Conservation (phyloP, 2,797 vertebrate genomes). For the Molothrus aeneus region DNA sequence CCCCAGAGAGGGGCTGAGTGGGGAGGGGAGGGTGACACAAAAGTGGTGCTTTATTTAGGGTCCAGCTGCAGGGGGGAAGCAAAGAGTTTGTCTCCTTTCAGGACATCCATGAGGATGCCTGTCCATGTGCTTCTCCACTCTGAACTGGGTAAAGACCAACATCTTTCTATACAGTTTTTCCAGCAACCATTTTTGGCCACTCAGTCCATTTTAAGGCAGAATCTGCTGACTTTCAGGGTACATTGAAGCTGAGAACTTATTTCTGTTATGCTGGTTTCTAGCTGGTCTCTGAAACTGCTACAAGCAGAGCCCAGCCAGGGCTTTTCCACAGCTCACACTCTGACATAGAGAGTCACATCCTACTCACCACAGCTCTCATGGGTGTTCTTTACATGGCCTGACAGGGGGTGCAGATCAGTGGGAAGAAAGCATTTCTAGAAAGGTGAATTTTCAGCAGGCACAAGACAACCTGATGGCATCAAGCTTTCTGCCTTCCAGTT, state of each 20-base stretch:
- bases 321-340: not conserved
- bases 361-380: not conserved
- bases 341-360: not conserved
- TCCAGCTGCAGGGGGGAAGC: not conserved
- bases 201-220: not conserved
- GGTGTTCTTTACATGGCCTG: not conserved
- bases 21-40: fast-evolving
- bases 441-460: not conserved
- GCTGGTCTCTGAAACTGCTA: not conserved
- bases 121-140: not conserved
- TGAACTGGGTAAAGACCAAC: not conserved
- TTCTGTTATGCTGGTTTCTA: not conserved
- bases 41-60: not conserved
- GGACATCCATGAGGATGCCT: not conserved
- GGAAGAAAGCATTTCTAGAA: not conserved
- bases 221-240: not conserved
- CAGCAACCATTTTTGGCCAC: not conserved
- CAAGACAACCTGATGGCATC: not conserved
- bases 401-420: not conserved
- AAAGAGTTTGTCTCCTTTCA: not conserved
- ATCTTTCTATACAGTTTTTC: not conserved
- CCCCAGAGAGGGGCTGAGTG: not conserved
- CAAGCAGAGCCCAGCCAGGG: not conserved
- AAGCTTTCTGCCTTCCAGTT: not conserved
- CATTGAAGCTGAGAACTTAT: not conserved